These are phyloP conservation scores for Nannobrachium achirus DNA, from an alignment of 2,113 vertebrate species.

Conservation along the genomic window DNA sequence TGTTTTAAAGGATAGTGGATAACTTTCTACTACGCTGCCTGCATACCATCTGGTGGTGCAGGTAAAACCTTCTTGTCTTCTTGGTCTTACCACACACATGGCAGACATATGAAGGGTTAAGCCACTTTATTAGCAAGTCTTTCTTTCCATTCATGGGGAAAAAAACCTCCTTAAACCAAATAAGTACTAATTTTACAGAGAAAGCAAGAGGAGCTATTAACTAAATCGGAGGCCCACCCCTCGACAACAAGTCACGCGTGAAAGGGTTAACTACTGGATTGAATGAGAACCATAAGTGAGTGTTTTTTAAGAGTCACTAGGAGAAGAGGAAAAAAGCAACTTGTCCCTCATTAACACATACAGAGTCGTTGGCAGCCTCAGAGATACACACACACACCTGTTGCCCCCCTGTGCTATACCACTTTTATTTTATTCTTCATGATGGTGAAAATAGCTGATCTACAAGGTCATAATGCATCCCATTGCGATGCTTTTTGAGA, in stretches of 20 bases:
- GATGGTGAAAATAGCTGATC: too few relatives aligned
- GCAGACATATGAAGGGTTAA: constrained; percentile 7
- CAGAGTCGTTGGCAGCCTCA: neutral
- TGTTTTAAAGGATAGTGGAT: too few relatives aligned
- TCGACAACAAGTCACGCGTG: constrained; percentile 24
- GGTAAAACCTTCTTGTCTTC: neutral
- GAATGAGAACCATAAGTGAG: constrained; percentile 52
- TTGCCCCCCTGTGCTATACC: constrained; percentile 37
- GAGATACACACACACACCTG: constrained; percentile 41
- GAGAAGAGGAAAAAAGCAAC: constrained; percentile 8
- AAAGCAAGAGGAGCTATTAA: constrained; percentile 41
- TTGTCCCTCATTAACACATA: constrained; percentile 42
- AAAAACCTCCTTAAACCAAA: constrained; percentile 43
- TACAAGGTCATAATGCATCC: too few relatives aligned
- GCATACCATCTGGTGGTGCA: neutral
- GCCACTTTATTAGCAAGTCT: constrained; percentile 3
- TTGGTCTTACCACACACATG: neutral
- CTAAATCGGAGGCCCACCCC: constrained; percentile 32
- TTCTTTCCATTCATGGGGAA: constrained; percentile 1
- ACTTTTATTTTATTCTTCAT: too few relatives aligned
- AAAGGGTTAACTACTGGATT: constrained; percentile 44
- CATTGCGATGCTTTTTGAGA: too few relatives aligned
- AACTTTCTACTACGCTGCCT: neutral
- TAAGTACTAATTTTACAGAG: constrained; percentile 32
- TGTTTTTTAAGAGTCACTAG: constrained; percentile 33